Percentiles rank a stretch among this genome's conserved stretches.
Evolutionary conservation across 2,113 vertebrate species (phyloP).

Genomic region (Indicator maculatus): DNA sequence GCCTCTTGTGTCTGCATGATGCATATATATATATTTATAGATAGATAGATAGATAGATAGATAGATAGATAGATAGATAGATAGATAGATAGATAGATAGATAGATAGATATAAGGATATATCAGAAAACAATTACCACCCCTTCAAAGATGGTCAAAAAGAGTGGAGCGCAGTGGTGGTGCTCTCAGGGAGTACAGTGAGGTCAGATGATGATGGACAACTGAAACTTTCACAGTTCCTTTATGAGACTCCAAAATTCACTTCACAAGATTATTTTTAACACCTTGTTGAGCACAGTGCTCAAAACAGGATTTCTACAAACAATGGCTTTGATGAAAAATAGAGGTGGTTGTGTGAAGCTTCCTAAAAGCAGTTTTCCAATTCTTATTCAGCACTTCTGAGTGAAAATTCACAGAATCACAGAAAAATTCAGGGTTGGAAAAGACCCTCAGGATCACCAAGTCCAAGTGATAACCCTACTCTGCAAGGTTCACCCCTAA

Average conservation of each 20-base stretch:
- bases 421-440: no score
- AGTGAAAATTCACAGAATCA: background rate
- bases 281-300: background rate
- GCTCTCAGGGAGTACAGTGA: background rate
- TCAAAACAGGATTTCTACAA: background rate
- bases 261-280: background rate
- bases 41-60: no score
- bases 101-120: no score
- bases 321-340: background rate
- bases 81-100: no score
- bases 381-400: background rate
- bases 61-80: no score
- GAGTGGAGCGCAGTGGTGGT: background rate
- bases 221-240: background rate
- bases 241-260: background rate
- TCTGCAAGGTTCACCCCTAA: no score
- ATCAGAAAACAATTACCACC: background rate
- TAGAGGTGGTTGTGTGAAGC: background rate
- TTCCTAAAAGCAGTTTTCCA: background rate
- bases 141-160: background rate
- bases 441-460: no score
- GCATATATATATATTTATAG: no score
- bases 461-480: no score
- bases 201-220: background rate
- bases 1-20: rapidly evolving